These are phyloP conservation scores for Clivina fossor DNA, from an alignment of 2,888 invertebrate genomes.

Conservation along the genomic window DNA sequence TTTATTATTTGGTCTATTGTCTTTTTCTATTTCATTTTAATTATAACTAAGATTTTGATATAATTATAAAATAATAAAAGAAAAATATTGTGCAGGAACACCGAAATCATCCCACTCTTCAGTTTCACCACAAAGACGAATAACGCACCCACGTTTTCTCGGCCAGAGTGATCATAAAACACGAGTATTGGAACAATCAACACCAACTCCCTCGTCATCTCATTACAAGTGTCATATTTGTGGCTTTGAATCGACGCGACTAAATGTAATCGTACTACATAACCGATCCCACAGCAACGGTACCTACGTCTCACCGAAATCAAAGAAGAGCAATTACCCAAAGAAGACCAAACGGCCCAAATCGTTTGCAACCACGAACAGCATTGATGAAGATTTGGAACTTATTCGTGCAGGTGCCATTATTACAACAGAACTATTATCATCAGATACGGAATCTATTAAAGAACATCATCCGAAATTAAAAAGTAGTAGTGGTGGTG, in stretches of 20 bases:
- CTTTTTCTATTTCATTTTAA: too few species aligned
- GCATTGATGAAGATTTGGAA: slow-evolving; percentile 45
- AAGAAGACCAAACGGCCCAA: slow-evolving; percentile 35
- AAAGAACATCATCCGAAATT: slow-evolving; percentile 26
- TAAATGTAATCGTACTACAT: slow-evolving; percentile 75
- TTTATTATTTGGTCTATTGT: too few species aligned
- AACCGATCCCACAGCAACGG: slow-evolving; percentile 68
- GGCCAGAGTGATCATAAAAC: slow-evolving; percentile 59
- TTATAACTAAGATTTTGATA: too few species aligned
- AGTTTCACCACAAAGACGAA: slow-evolving; percentile 44
- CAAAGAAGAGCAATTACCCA: slow-evolving; percentile 41
- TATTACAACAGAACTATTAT: slow-evolving; percentile 36
- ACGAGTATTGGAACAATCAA: slow-evolving; percentile 63
- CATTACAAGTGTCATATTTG: slow-evolving; percentile 42
- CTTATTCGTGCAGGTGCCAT: slow-evolving; percentile 42
- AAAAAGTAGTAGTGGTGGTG: slow-evolving; percentile 52
- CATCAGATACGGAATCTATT: slow-evolving; percentile 35
- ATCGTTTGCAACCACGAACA: slow-evolving; percentile 39
- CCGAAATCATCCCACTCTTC: slow-evolving; percentile 35
- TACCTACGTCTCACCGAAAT: slow-evolving; percentile 42
- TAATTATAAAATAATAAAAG: too few species aligned
- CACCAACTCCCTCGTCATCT: slow-evolving; percentile 40
- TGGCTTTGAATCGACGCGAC: slow-evolving; percentile 64
- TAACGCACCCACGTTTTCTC: slow-evolving; percentile 57
- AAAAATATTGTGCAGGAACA: slow-evolving; percentile 17